Conservation (phyloP, 2,797 vertebrate species). For the Pelochelys cantorii region DNA sequence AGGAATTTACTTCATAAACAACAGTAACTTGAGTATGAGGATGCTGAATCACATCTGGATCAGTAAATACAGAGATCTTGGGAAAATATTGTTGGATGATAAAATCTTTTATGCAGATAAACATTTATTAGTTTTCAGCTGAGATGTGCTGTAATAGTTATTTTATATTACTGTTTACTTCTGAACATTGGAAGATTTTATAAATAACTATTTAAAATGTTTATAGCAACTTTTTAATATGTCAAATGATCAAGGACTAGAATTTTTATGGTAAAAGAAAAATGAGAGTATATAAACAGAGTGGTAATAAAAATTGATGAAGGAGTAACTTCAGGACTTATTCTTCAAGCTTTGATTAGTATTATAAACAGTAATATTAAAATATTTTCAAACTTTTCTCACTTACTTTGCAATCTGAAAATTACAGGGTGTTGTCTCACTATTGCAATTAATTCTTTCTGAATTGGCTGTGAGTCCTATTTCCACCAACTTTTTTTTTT, state of each 20-base stretch:
- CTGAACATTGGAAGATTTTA: neutral
- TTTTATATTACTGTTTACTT: neutral
- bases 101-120: neutral
- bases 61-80: neutral
- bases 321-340: neutral
- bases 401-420: neutral
- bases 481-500: neutral
- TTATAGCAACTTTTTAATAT: neutral
- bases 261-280: neutral
- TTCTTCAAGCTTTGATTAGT: neutral
- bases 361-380: neutral
- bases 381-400: neutral
- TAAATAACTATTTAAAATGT: neutral
- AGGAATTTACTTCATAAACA: neutral
- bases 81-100: neutral
- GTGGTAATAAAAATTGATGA: neutral
- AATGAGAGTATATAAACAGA: neutral
- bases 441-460: neutral
- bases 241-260: neutral
- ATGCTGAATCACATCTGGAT: fast-evolving
- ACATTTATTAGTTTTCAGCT: neutral
- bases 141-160: neutral
- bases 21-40: neutral
- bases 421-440: neutral
- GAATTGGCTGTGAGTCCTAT: neutral